phyloP scores from a whole-genome alignment of 2,113 vertebrate genomes.

The Pyrgilauda ruficollis region DNA sequence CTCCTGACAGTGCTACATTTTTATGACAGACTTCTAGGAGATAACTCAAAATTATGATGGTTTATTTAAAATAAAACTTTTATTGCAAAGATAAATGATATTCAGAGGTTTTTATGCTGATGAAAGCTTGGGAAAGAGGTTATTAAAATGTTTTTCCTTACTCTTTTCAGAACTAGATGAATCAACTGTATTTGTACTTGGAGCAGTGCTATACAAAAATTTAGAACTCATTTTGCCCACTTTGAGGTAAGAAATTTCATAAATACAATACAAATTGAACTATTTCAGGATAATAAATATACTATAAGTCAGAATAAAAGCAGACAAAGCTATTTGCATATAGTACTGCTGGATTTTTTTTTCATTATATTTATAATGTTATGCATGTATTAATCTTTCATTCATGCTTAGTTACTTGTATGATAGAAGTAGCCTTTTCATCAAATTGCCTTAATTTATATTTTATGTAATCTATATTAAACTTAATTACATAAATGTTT shows the following conservation, averaged over 20 bases:
- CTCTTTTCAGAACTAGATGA: constrained; percentile 86
- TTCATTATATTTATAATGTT: neutral
- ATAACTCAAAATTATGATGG: neutral
- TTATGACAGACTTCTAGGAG: neutral
- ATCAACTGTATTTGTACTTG: constrained; percentile 94
- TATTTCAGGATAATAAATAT: neutral
- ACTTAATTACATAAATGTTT: neutral
- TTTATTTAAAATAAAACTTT: constrained; percentile 11
- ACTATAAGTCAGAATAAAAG: neutral
- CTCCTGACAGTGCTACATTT: neutral
- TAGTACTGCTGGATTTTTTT: neutral
- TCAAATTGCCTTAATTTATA: neutral
- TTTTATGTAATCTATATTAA: neutral
- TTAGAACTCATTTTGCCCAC: constrained; percentile 95
- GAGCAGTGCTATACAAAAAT: constrained; percentile 98
- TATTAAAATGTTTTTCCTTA: neutral
- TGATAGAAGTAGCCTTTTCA: neutral
- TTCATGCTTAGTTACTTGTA: neutral
- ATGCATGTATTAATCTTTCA: neutral
- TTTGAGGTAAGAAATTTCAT: constrained; percentile 85
- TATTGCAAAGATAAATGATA: neutral
- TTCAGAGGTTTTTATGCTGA: neutral
- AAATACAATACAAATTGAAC: neutral
- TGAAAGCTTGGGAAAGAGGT: neutral
- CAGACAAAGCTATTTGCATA: neutral